Conservation (phyloP, 1,140 invertebrate genomes). For the Drosophila santomea region DNA sequence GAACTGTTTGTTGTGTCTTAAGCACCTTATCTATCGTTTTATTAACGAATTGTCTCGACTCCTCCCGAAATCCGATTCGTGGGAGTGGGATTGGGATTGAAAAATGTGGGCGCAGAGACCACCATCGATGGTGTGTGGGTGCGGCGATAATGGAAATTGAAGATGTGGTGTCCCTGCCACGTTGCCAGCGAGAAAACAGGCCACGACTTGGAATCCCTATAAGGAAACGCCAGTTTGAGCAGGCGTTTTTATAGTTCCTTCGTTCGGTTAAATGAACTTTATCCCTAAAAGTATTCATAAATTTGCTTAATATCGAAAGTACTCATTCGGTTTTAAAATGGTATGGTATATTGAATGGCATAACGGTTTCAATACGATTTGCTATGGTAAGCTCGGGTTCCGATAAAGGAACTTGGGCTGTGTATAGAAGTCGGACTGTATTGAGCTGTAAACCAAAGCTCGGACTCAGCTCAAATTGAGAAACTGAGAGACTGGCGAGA, state of each 20-base stretch:
- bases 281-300: background rate
- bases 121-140: slow-evolving; percentile 22
- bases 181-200: slow-evolving; percentile 9
- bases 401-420: background rate
- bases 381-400: too few relatives aligned
- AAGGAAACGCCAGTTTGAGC: background rate
- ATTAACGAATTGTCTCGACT: slow-evolving; percentile 67
- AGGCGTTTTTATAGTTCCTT: background rate
- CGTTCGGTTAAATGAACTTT: background rate
- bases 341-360: too few relatives aligned
- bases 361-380: too few relatives aligned
- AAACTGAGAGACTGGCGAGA: slow-evolving; percentile 41
- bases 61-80: slow-evolving; percentile 25
- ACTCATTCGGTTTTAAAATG: too few relatives aligned
- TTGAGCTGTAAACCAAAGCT: background rate
- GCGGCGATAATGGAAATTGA: slow-evolving; percentile 26
- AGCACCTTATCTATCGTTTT: slow-evolving; percentile 67
- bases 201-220: background rate
- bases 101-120: slow-evolving; percentile 34
- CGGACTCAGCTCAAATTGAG: slow-evolving; percentile 32
- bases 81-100: slow-evolving; percentile 37
- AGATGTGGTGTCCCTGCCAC: slow-evolving; percentile 12
- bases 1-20: slow-evolving; percentile 73
- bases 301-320: background rate
- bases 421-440: slow-evolving; percentile 2